Percentiles rank a stretch among this genome's conserved stretches.
Evolutionary conservation across 2,113 vertebrate species (phyloP).

Genomic region (Poicephalus meyeri): DNA sequence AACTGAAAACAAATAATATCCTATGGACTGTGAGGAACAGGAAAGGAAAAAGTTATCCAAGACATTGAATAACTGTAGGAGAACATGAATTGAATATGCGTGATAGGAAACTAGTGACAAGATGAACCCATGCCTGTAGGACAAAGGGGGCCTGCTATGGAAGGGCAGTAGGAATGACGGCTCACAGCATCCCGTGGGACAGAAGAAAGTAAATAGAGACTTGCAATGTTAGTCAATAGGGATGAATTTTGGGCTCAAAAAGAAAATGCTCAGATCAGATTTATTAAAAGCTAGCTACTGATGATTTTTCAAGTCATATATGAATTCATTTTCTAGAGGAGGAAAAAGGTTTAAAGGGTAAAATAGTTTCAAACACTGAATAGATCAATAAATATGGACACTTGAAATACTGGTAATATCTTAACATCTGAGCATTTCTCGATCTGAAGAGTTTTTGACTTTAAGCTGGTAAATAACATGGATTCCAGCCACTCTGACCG

Average conservation of each 20-base stretch:
- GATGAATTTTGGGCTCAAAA: neutral
- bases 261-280: neutral
- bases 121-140: fast-evolving
- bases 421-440: neutral
- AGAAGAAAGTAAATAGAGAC: neutral
- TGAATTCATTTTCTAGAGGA: conserved; percentile 5
- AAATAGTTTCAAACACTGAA: conserved; percentile 22
- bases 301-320: neutral
- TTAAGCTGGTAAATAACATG: neutral
- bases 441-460: neutral
- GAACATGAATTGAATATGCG: neutral
- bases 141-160: neutral
- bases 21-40: neutral
- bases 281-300: neutral
- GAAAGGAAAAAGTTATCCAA: neutral
- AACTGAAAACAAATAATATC: neutral
- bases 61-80: neutral
- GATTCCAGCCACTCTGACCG: neutral
- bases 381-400: conserved; percentile 8
- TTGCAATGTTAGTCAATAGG: neutral
- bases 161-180: neutral
- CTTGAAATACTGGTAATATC: conserved; percentile 36
- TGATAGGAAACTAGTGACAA: neutral
- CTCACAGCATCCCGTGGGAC: neutral
- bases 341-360: conserved; percentile 16